Base-by-base conservation (phyloP, 2,888 invertebrate genomes). In the Cerastoderma edule region DNA sequence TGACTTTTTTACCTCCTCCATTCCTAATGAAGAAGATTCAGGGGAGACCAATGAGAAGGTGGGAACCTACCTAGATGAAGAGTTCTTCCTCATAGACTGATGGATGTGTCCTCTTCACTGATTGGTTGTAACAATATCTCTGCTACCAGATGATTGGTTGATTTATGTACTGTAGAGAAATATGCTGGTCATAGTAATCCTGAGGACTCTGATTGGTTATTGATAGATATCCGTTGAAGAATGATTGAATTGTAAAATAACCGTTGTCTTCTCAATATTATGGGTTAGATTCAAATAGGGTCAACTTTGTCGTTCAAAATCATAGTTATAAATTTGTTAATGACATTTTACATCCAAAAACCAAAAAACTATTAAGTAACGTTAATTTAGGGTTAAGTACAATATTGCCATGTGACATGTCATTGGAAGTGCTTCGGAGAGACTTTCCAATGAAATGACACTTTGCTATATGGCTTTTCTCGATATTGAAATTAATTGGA, bases 71-170 rank as follows among this genome's bases (percentile, higher is more conserved):
- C 81, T 91, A 24, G 91, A 91, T 75, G 91, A 91, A 73, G 90
- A 91, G 64, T 90, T 91, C 81, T 90, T 89, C 77, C 80, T 89
- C 19, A 86, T 89, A 54, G 89, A 90, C 70, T 89, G 74, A 83
- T 35, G 6, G 22, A 16, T 16, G 22, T n/a, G 13, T 16, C 44
- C n/a, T 35, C 50, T n/a, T 19, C 6, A 16, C 5, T 19, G 6
- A 22, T 19, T 6, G 22, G 10, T 19, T n/a, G 16, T 22, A 50
- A 50, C 50, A 16, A 22, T 22, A 50, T 22, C 10, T 50, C 16
- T 50, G 10, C 22, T 22, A 50, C 16, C 6, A 22, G 6, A 50
- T 13, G 10, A 13, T n/a, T 19, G 22, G 22, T 6, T n/a, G 50
- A 22, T 13, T 6, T 50, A 50, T 50, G 10, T 13, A 22, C 22